Evolutionary conservation across 2,888 invertebrate species (phyloP).

Genomic region (Cheilosia grossa): DNA sequence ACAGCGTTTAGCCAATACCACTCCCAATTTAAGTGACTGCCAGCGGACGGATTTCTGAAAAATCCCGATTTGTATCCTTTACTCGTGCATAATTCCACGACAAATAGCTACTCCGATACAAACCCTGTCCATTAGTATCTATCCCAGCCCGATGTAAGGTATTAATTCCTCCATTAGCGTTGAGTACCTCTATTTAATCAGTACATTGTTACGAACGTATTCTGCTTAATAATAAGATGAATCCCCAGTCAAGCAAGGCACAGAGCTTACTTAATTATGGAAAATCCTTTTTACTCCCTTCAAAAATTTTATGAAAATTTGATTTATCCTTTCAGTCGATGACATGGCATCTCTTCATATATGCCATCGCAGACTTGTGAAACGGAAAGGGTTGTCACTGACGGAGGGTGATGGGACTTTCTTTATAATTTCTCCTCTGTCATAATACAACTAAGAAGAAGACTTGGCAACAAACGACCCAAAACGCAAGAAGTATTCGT

Average conservation of each 20-base stretch:
- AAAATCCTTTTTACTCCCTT: constrained; percentile 74
- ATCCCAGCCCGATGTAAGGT: constrained; percentile 28
- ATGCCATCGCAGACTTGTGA: constrained; percentile 1
- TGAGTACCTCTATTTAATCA: constrained; percentile 18
- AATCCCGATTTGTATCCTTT: constrained; percentile 45
- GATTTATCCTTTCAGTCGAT: constrained; percentile 82
- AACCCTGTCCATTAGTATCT: constrained; percentile 51
- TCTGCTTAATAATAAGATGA: constrained; percentile 41
- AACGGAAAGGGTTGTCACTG: constrained; percentile 53
- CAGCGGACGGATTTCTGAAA: constrained; percentile 36
- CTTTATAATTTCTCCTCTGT: constrained; percentile 59
- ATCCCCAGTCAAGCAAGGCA: constrained; percentile 43
- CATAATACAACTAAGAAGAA: constrained; percentile 64
- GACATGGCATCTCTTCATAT: constrained; percentile 56
- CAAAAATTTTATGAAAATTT: constrained; percentile 82
- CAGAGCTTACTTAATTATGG: constrained; percentile 70
- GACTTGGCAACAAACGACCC: constrained; percentile 45
- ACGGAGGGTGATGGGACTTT: constrained; percentile 22
- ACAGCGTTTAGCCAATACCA: background rate
- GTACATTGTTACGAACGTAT: constrained; percentile 5
- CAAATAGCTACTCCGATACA: constrained; percentile 56
- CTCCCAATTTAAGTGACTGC: constrained; percentile 6
- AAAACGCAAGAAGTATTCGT: constrained; percentile 13
- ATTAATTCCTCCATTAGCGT: constrained; percentile 70
- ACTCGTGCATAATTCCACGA: constrained; percentile 48